These are phyloP conservation scores for Drosophila bocqueti DNA, from an alignment of 1,140 invertebrate genomes.

Conservation along the genomic window DNA sequence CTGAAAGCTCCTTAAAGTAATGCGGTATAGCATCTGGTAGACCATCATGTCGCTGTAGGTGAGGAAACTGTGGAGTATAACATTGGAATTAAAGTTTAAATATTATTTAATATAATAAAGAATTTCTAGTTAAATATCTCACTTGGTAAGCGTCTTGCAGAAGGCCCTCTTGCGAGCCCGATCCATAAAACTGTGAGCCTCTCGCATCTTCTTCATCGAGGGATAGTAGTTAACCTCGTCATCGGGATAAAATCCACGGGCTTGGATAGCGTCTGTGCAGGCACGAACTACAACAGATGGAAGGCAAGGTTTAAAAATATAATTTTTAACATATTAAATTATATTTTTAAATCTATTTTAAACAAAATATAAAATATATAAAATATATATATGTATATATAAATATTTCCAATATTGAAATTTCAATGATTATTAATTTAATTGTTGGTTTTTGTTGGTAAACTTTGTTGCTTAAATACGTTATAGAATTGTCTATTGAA, in stretches of 20 bases:
- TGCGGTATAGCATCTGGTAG: slow-evolving; percentile 67
- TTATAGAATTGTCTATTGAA: too few species aligned
- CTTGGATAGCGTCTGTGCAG: slow-evolving; percentile 90
- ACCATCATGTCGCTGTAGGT: slow-evolving; percentile 72
- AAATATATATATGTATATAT: too few species aligned
- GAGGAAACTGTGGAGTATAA: slow-evolving; percentile 50
- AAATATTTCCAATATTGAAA: too few species aligned
- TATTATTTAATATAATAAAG: neutral
- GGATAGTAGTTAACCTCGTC: slow-evolving; percentile 87
- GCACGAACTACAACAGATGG: slow-evolving; percentile 85
- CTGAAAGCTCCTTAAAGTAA: slow-evolving; percentile 67
- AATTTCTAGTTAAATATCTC: slow-evolving; percentile 27
- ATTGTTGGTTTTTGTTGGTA: too few species aligned
- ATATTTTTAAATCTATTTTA: too few species aligned
- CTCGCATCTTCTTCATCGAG: slow-evolving; percentile 86
- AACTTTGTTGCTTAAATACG: too few species aligned
- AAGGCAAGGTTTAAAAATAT: too few species aligned
- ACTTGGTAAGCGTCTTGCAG: slow-evolving; percentile 90
- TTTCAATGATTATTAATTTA: too few species aligned
- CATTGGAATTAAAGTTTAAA: neutral
- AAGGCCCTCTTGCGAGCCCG: slow-evolving; percentile 92
- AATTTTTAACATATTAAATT: too few species aligned
- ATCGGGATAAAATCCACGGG: slow-evolving; percentile 90
- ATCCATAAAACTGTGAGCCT: slow-evolving; percentile 92
- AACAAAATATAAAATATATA: too few species aligned